A percentile compares a stretch with the other conserved stretches of the same genome.
phyloP scores from a whole-genome alignment of 2,113 vertebrate species.

The Cololabis saira region DNA sequence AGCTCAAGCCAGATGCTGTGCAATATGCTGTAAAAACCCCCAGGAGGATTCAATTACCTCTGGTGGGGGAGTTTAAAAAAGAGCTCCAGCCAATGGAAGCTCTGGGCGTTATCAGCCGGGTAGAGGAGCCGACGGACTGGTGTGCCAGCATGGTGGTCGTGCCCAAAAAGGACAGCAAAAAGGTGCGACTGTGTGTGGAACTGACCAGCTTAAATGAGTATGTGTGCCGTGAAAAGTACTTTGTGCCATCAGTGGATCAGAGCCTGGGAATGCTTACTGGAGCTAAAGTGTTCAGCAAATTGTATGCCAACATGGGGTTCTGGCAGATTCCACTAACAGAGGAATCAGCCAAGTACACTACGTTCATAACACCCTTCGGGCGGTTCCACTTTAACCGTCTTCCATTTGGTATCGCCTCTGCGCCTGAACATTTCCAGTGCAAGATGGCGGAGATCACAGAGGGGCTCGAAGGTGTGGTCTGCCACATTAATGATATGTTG shows the following conservation, averaged over 20 bases:
- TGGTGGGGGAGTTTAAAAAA: not conserved
- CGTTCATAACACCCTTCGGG: no score
- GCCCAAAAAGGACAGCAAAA: no score
- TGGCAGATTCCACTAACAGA: conserved; percentile 32
- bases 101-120: no score
- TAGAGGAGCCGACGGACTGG: no score
- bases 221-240: conserved; percentile 19
- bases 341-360: not conserved
- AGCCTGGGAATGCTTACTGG: conserved; percentile 7
- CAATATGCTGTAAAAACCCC: not conserved
- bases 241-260: conserved; percentile 32
- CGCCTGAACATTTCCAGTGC: no score
- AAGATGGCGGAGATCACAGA: no score
- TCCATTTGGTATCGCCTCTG: no score
- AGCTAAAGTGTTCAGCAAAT: conserved; percentile 31
- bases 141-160: no score
- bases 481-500: no score
- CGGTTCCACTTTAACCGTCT: no score
- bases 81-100: not conserved
- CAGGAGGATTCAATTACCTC: not conserved
- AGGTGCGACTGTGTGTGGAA: conserved; percentile 11
- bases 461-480: no score
- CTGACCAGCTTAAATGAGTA: conserved; percentile 11
- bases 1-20: not conserved
- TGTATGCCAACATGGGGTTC: conserved; percentile 30